Base-by-base conservation (phyloP, 1,140 invertebrate species). In the Mamestra configurata region DNA sequence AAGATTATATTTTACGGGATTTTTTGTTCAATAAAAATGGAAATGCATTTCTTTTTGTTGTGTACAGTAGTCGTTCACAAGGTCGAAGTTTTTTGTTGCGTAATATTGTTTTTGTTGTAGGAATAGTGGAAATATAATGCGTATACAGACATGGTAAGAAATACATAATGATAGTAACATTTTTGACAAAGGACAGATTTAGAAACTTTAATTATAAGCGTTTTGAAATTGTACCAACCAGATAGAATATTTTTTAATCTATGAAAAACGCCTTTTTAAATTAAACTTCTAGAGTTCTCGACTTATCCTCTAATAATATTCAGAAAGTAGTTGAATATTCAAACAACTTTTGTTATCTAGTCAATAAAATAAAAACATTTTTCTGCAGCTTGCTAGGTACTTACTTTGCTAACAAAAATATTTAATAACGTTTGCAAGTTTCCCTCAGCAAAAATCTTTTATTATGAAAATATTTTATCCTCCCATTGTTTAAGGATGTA, bases 1-100 rank as follows among this genome's bases (percentile, higher is more conserved):
- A 77, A 77, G 43, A 77, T 77, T 77, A 55, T 77, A 55, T 24
- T 77, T 77, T 77, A 77, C 57, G 53, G 49, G 46, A 40, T 13
- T 77, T 77, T 66, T 68, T 68, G 24, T 73, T 37, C 57, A 76
- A 76, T 76, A 76, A 76, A 76, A 49, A 76, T 49, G 22, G 57
- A 61, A 76, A 76, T 76, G 57, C 57, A 49, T 76, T 76, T 57
- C 55, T 64, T 27, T 49, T 57, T 5, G 27, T 37, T 31, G 46
- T 40, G 18, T 49, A 31, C 22, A 24, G 57, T 15, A 59, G 53
- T 57, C 51, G 70, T 75, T 24, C 13, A 59, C 71, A 75, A 75
- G 71, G 71, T 75, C 71, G 71, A 75, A n/a, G n/a, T 57, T 57
- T 55, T 75, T 20, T 43, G 31, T 55, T 59, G 20, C 20, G 51